Base-by-base conservation (phyloP, 2,797 vertebrate genomes). In the Lacerta agilis region DNA sequence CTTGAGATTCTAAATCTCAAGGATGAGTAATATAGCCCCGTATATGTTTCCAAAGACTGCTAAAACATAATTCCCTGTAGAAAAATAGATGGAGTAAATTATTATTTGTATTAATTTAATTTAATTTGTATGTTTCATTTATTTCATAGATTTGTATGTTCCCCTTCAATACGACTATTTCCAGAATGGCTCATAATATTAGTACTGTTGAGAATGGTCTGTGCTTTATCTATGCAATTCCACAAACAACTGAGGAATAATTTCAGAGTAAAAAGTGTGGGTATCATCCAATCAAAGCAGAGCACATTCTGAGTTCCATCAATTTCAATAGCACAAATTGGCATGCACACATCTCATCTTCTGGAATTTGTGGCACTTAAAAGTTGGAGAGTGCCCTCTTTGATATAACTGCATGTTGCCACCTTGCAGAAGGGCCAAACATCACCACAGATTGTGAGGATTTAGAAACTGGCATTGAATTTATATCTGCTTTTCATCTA, bases 1-100 rank as follows among this genome's bases (percentile, higher is more conserved):
- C 92, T 89, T 90, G 90, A 96, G 94, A 94, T 93, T 94, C 94
- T 88, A 94, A 93, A 95, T 93, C 89, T 93, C 94, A 94, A 92
- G 87, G 84, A 93, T 94, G 93, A 94, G 90, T 92, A 93, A 93
- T 92, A 86, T 88, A 94, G 94, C 91, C 72, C 91, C 67, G 25
- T 87, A 90, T 91, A 41, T 86, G 72, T 92, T 92, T 92, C 87
- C 76, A 82, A 86, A 90, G 92, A 92, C 86, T 5, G 5, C 72
- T 92, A 84, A 92, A 93, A 91, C 18, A 86, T 91, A 95, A 82
- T 73, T 95, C 93, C 89, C 93, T 92, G 76, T 72, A 94, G 90
- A 83, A 82, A 82, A 90, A 36, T 38, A 91, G 88, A 84, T 9
- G 58, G 86, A 91, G 72, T 79, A 85, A 85, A 94, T 8, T 92